Conservation (phyloP, 2,888 invertebrate species). For the Drosophila meridiana region DNA sequence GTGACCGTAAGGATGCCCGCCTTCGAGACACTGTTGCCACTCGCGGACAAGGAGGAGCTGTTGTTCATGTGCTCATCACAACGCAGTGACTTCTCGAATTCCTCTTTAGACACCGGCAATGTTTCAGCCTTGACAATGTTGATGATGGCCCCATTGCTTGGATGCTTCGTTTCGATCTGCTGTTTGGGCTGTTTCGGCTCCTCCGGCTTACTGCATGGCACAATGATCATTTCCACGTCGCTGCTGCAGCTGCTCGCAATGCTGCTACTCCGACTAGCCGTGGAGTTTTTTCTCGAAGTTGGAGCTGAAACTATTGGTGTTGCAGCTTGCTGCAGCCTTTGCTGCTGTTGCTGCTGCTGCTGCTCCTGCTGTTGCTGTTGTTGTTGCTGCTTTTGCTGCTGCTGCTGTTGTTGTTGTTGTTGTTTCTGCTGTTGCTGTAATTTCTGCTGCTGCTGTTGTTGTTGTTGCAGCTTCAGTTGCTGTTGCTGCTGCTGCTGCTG, state of each 20-base stretch:
- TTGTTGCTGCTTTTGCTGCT: not conserved
- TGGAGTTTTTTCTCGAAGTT: not conserved
- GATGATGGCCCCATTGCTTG: slow-evolving; percentile 12
- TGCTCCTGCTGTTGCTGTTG: not conserved
- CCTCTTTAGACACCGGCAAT: slow-evolving; percentile 61
- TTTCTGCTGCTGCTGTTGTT: not conserved
- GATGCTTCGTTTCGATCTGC: not conserved
- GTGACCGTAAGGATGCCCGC: slow-evolving; percentile 12
- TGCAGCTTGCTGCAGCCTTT: not conserved
- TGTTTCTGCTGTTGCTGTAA: not conserved
- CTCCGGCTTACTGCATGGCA: slow-evolving; percentile 8
- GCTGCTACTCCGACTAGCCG: slow-evolving; percentile 34
- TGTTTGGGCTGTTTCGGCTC: not conserved
- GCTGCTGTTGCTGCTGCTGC: not conserved
- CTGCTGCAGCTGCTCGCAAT: slow-evolving; percentile 48
- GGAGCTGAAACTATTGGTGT: slow-evolving; percentile 4
- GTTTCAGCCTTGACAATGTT: slow-evolving; percentile 66
- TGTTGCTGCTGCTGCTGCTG: not conserved
- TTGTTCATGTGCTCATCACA: slow-evolving; percentile 49
- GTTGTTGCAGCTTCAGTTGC: not conserved
- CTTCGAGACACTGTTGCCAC: not conserved
- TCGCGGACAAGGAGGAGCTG: slow-evolving; percentile 17
- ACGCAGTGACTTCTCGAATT: slow-evolving; percentile 65
- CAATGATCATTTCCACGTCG: slow-evolving; percentile 59
- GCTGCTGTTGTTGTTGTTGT: not conserved